Base-by-base conservation (phyloP, 2,797 vertebrate genomes). In the Centropyge bicolor region DNA sequence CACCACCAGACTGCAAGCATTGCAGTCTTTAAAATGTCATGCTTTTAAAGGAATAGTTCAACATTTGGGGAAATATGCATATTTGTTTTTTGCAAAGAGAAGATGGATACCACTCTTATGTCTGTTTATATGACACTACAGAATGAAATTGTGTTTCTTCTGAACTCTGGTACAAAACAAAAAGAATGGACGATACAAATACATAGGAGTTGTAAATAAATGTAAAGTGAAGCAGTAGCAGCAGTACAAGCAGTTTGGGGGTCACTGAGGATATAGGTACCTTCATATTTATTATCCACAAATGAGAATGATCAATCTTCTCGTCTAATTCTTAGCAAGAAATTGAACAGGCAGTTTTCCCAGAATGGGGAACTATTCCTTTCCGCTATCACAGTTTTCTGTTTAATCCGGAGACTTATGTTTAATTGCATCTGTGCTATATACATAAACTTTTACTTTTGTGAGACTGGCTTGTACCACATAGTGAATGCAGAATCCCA, bases 391-490 rank as follows among this genome's bases (percentile, higher is more conserved):
- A 54, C 24, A 11, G n/a, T 19, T 8, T 8, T 12, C 7, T 40
- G 1, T 40, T 69, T 56, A n/a, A 20, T 16, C 3, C 31, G 12
- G n/a, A 22, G 46, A 74, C n/a, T 20, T 31, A 31, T 31, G 27
- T 31, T 56, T 43, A 51, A 57, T 49, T 9, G 8, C 4, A 54
- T 59, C 69, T 7, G 8, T 48, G 6, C 31, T 55, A 22, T 56
- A 48, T 80, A 62, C 1, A 61, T 24, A 16, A 66, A 22, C 35
- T 20, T 78, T 54, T 31, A 22, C 14, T 56, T 45, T 20, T 48
- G 5, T 69, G 16, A 17, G 7, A 24, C 0, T 54, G 35, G 19
- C 19, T 43, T 31, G 2, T 8, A 48, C 45, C 68, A 64, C 49
- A 70, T 19, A 40, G 16, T 51, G 3, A 17, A 41, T 51, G 46